These are phyloP conservation scores for Pachymerium ferrugineum DNA, from an alignment of 2,888 invertebrate genomes.

Conservation along the genomic window DNA sequence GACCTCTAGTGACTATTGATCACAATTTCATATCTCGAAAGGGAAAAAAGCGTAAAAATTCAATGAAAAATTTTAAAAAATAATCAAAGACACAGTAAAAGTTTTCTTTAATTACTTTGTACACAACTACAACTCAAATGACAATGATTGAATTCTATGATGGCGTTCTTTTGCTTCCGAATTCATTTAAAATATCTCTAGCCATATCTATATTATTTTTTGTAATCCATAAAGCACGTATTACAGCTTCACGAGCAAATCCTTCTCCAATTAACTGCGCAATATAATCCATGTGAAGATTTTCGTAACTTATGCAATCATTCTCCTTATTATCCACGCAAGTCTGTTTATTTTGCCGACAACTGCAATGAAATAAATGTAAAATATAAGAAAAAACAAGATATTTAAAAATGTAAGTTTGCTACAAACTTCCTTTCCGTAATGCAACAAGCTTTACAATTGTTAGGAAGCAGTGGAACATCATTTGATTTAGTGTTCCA, in stretches of 20 bases:
- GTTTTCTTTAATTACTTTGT: slow-evolving; percentile 6
- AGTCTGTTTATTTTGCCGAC: not conserved
- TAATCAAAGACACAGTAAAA: not conserved
- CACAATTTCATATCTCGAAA: no score
- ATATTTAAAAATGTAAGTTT: not conserved
- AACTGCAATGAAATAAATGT: not conserved
- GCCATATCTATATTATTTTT: slow-evolving; percentile 93
- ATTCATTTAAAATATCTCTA: slow-evolving; percentile 86
- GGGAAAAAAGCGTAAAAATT: not conserved
- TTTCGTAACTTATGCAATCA: slow-evolving; percentile 59
- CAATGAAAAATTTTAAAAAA: not conserved
- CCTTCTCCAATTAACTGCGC: slow-evolving; percentile 82
- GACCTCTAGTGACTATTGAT: no score
- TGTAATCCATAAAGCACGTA: slow-evolving; percentile 84
- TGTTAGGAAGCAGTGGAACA: slow-evolving; percentile 32
- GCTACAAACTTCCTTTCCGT: not conserved
- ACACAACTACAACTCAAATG: not conserved
- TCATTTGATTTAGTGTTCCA: slow-evolving; percentile 11
- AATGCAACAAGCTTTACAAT: not conserved
- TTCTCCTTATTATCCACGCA: slow-evolving; percentile 40
- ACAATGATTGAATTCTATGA: not conserved
- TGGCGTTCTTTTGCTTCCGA: slow-evolving; percentile 59
- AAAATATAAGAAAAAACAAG: not conserved
- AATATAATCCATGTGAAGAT: slow-evolving; percentile 85
- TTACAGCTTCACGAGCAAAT: slow-evolving; percentile 82